Conservation (phyloP, 53 echinoderm and acorn worm genomes). For the Hippasteria phrygiana region DNA sequence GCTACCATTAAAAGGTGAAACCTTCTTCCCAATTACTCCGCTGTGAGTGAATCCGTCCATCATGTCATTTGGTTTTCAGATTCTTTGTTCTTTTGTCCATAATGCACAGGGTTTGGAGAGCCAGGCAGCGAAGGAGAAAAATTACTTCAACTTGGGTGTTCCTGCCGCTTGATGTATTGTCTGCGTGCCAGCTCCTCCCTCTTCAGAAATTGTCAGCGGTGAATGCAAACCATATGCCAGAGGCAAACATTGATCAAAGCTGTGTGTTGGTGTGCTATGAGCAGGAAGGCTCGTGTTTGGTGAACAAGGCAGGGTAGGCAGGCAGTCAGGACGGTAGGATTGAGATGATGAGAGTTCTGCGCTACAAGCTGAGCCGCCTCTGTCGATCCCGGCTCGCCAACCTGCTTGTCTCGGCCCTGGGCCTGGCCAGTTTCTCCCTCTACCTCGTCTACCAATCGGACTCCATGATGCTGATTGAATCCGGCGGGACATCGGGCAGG, state of each 20-base stretch:
- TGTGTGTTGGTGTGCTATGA: not conserved
- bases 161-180: not conserved
- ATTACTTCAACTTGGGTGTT: constrained; percentile 53
- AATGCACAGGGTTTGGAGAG: not conserved
- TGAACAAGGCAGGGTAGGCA: not conserved
- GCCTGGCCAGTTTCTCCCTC: constrained; percentile 63
- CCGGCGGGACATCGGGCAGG: not conserved
- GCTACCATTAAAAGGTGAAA: constrained; percentile 1
- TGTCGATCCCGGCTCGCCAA: constrained; percentile 61
- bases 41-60: constrained; percentile 7
- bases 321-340: not conserved
- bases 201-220: not conserved
- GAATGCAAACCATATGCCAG: constrained; percentile 11
- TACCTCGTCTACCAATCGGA: constrained; percentile 66
- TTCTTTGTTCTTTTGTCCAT: not conserved
- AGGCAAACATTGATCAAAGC: constrained; percentile 13
- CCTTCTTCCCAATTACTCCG: not conserved
- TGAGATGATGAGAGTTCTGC: constrained; percentile 39
- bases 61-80: not conserved
- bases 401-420: constrained; percentile 51
- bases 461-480: constrained; percentile 33
- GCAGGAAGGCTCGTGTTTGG: not conserved
- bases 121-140: not conserved
- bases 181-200: not conserved
- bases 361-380: constrained; percentile 64